Evolutionary conservation across 2,113 vertebrate genomes (phyloP).

Genomic region (Scatophagus argus): DNA sequence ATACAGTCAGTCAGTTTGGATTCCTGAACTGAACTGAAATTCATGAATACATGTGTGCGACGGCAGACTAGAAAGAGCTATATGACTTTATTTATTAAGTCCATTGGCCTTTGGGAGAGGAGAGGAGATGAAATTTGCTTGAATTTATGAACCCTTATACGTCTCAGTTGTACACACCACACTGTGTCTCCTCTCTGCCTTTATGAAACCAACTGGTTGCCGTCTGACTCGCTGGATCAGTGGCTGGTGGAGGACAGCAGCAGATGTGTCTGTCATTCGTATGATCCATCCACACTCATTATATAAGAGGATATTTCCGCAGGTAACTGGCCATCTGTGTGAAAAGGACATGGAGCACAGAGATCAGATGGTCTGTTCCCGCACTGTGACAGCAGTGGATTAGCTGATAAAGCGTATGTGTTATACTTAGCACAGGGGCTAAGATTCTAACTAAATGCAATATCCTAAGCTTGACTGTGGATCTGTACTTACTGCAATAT

Average conservation of each 20-base stretch:
- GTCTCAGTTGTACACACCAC: conserved; percentile 8
- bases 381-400: conserved; percentile 32
- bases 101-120: neutral
- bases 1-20: too few relatives aligned
- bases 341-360: conserved; percentile 34
- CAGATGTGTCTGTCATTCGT: conserved; percentile 72
- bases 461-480: neutral
- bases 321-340: conserved; percentile 68
- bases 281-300: conserved; percentile 62
- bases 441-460: neutral
- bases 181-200: conserved; percentile 23
- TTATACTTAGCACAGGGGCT: neutral
- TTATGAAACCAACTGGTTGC: conserved; percentile 60
- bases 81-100: too few relatives aligned
- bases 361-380: conserved; percentile 42
- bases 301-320: conserved; percentile 68
- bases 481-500: neutral
- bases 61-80: too few relatives aligned
- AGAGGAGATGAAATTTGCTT: neutral
- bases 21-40: too few relatives aligned
- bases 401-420: neutral
- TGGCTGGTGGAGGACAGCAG: conserved; percentile 58
- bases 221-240: conserved; percentile 64
- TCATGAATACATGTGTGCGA: too few relatives aligned
- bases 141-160: neutral